Percentiles rank a stretch among this genome's conserved stretches.
Conservation (phyloP, 2,797 vertebrate genomes). For the Podarcis siculus region DNA sequence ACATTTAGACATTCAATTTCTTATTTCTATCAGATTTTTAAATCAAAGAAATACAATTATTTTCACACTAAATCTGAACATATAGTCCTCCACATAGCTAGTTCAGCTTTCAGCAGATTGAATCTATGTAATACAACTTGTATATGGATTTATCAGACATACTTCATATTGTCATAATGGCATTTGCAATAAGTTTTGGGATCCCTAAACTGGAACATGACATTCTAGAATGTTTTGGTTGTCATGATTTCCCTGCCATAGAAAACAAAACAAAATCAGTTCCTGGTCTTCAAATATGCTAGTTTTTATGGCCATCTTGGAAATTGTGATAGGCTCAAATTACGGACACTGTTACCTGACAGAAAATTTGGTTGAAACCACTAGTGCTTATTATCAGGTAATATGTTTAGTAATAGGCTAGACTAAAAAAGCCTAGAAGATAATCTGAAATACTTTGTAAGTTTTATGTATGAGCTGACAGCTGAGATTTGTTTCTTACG, state of each 20-base stretch:
- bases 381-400: not conserved
- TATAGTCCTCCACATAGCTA: not conserved
- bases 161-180: not conserved
- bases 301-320: not conserved
- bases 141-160: not conserved
- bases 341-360: not conserved
- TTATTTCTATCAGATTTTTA: slow-evolving; percentile 28
- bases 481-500: not conserved
- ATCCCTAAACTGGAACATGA: slow-evolving; percentile 11
- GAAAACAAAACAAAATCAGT: not conserved
- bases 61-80: slow-evolving; percentile 10
- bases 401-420: not conserved
- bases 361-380: not conserved
- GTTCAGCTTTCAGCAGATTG: slow-evolving; percentile 5
- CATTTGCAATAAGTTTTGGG: not conserved
- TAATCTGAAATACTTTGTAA: not conserved
- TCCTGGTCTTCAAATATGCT: not conserved
- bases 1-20: slow-evolving; percentile 27
- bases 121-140: not conserved
- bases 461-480: not conserved
- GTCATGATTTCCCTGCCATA: not conserved
- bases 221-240: not conserved
- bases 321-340: not conserved
- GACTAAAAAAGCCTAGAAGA: not conserved
- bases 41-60: slow-evolving; percentile 19